phyloP scores from a whole-genome alignment of 2,113 vertebrate genomes.

The rat (Rattus norvegicus) region GRCr8 NC_086021.1:77879001-77879500 shows the following conservation, averaged over 20 bases:
- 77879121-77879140: background rate
- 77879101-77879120: background rate
- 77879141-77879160: background rate
- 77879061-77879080: background rate
- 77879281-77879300: constrained; percentile 90
- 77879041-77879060: background rate
- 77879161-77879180: constrained; percentile 11
- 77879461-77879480: constrained; percentile 62
- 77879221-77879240: constrained; percentile 84
- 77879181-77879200: constrained; percentile 87
- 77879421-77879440: constrained; percentile 67
- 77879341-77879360: constrained; percentile 70
- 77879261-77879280: constrained; percentile 89
- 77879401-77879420: constrained; percentile 64
- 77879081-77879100: background rate
- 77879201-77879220: constrained; percentile 86
- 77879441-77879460: constrained; percentile 55
- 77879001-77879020: constrained; percentile 62
- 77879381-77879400: constrained; percentile 77
- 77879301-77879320: constrained; percentile 61
- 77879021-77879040: background rate
- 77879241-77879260: constrained; percentile 87
- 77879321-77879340: constrained; percentile 50
- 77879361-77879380: constrained; percentile 72
- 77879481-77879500: constrained; percentile 71